Evolutionary conservation across 2,888 invertebrate species (phyloP).

Genomic region (Tipula vernalis): DNA sequence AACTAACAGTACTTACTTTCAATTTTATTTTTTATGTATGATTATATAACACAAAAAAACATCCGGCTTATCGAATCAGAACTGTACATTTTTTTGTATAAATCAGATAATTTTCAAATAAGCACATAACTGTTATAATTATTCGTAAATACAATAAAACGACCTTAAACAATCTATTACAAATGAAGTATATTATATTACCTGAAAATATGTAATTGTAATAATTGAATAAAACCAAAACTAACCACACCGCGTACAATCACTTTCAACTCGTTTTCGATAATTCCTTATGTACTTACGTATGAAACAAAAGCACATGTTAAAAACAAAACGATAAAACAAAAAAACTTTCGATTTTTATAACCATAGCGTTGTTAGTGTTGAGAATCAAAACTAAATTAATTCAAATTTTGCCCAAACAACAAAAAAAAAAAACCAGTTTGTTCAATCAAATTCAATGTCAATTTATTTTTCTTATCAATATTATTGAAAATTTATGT

Average conservation of each 20-base stretch:
- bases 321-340: background rate
- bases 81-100: background rate
- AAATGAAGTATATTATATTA: background rate
- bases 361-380: background rate
- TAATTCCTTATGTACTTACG: background rate
- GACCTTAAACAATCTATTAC: background rate
- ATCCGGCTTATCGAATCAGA: background rate
- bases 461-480: background rate
- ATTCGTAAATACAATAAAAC: background rate
- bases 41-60: too few species aligned
- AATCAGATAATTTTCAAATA: background rate
- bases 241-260: background rate
- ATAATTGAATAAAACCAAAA: background rate
- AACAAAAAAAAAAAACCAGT: background rate
- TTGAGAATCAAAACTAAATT: background rate
- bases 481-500: background rate
- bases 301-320: background rate
- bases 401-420: background rate
- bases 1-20: too few species aligned
- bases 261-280: background rate
- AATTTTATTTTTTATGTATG: too few species aligned
- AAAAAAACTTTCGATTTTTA: background rate
- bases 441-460: background rate
- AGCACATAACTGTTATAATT: background rate
- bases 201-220: background rate